Conservation (phyloP, 2,888 invertebrate species). For the Cheilosia urbana region DNA sequence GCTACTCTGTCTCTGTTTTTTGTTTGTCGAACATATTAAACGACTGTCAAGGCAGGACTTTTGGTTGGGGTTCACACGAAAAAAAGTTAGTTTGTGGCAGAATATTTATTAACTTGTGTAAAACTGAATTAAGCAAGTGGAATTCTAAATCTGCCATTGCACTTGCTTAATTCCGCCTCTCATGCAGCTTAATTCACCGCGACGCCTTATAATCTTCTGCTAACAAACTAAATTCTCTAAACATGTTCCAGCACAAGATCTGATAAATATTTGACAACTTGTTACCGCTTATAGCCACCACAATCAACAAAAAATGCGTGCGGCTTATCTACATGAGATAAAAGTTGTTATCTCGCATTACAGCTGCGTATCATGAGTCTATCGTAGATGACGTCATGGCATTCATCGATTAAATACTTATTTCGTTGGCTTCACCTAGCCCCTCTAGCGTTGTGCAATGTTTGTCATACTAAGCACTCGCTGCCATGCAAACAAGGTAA, state of each 20-base stretch:
- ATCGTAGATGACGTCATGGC: slow-evolving; percentile 18
- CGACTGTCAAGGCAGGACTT: no score
- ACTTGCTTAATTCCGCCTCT: neutral
- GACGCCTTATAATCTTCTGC: neutral
- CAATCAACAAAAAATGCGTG: neutral
- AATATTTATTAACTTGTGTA: no score
- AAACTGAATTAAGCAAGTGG: no score
- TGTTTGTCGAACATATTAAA: no score
- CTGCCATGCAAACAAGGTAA: slow-evolving; percentile 44
- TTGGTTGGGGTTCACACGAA: no score
- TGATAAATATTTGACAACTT: neutral
- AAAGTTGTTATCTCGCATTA: neutral
- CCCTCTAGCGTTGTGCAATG: slow-evolving; percentile 18
- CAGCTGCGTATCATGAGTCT: no score
- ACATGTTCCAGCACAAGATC: neutral
- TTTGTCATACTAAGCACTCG: slow-evolving; percentile 34
- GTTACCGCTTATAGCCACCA: neutral
- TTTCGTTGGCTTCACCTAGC: slow-evolving; percentile 5
- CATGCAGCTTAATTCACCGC: neutral
- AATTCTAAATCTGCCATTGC: neutral
- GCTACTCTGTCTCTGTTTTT: no score
- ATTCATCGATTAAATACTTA: slow-evolving; percentile 29
- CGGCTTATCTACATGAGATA: neutral
- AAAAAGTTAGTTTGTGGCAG: no score
- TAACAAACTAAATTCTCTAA: neutral